A percentile compares a stretch with the other conserved stretches of the same genome.
These are phyloP conservation scores for Galemys pyrenaicus DNA, from an alignment of 2,113 vertebrate species.

Conservation along the genomic window DNA sequence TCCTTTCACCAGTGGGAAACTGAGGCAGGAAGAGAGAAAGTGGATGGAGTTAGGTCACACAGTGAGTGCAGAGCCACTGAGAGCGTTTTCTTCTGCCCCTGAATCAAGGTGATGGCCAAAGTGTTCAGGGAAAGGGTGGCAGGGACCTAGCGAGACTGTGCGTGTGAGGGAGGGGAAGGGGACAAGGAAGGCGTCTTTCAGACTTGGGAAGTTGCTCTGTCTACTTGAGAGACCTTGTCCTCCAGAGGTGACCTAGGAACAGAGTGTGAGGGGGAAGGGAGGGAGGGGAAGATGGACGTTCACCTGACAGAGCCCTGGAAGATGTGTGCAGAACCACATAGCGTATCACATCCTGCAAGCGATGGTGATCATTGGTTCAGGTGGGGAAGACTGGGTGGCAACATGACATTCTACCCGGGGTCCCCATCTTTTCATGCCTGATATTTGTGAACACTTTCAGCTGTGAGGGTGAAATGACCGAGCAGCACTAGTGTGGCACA, in stretches of 20 bases:
- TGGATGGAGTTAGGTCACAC: not conserved
- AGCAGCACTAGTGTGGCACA: not conserved
- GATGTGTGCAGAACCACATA: fast-evolving
- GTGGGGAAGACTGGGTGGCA: not conserved
- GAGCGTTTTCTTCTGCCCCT: not conserved
- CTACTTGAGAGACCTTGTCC: not conserved
- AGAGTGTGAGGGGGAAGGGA: not conserved
- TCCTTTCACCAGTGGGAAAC: not conserved
- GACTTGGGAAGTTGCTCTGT: not conserved
- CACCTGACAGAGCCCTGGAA: too few relatives aligned
- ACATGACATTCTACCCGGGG: not conserved
- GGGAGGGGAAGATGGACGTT: not conserved
- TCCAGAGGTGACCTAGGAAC: not conserved
- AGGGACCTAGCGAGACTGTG: not conserved
- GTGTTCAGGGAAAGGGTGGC: not conserved
- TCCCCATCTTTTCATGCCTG: not conserved
- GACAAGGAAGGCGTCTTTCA: not conserved
- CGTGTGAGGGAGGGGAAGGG: too few relatives aligned
- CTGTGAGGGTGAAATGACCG: not conserved
- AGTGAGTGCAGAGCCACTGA: not conserved
- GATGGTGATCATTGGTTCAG: not conserved
- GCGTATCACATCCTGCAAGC: not conserved
- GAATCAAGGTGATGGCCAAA: not conserved
- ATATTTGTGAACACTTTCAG: not conserved
- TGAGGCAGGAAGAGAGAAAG: not conserved